These are phyloP conservation scores for Icerya purchasi DNA, from an alignment of 2,888 invertebrate genomes.

Conservation along the genomic window DNA sequence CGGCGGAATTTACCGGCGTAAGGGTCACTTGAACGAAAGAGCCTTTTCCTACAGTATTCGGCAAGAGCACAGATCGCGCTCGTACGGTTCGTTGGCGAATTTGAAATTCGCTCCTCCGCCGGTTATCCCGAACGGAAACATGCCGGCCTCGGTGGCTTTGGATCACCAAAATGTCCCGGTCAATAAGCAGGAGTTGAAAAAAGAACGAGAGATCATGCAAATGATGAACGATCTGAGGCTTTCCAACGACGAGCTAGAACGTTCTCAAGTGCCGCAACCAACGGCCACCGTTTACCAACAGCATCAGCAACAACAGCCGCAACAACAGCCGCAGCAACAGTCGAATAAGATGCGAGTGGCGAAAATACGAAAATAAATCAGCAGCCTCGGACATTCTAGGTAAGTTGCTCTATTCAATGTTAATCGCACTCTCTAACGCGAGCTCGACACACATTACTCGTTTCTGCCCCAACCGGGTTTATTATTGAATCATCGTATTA, in stretches of 20 bases:
- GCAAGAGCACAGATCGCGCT: constrained; percentile 78
- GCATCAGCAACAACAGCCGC: too few species aligned
- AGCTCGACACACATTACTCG: too few species aligned
- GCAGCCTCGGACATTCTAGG: too few species aligned
- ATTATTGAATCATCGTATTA: too few species aligned
- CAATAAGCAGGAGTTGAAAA: constrained; percentile 50
- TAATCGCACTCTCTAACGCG: too few species aligned
- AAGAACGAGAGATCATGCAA: constrained; percentile 78
- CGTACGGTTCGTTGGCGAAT: constrained; percentile 77
- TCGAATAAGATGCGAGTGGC: too few species aligned
- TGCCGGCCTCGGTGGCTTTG: constrained; percentile 11
- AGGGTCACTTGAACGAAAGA: constrained; percentile 76
- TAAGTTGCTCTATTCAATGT: too few species aligned
- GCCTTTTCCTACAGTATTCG: constrained; percentile 86
- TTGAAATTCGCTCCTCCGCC: constrained; percentile 62
- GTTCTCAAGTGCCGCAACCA: constrained; percentile 41
- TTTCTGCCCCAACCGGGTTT: too few species aligned
- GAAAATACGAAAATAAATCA: too few species aligned
- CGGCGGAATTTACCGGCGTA: constrained; percentile 71
- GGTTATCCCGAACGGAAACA: constrained; percentile 22
- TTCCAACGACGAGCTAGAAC: constrained; percentile 50
- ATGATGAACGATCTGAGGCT: constrained; percentile 76
- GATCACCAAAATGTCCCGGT: constrained; percentile 14
- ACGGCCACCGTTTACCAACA: constrained; percentile 8
- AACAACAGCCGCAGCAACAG: too few species aligned